These are phyloP conservation scores for Diploscapter pachys DNA, from an alignment of 1,140 invertebrate species.

Conservation along the genomic window DNA sequence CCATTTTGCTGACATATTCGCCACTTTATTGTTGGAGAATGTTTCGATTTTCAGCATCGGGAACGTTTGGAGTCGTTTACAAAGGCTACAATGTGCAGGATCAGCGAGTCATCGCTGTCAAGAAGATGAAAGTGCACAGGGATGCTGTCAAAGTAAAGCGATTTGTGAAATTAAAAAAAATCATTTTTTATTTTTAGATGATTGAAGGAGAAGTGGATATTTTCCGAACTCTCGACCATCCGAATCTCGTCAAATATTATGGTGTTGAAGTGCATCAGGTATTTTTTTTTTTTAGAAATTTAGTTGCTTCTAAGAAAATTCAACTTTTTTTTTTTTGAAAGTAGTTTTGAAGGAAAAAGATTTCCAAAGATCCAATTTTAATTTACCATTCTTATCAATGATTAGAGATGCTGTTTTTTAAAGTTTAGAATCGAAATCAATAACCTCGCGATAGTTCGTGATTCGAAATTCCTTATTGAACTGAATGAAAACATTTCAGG, in stretches of 20 bases:
- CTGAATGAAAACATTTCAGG: slow-evolving; percentile 42
- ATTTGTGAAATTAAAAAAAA: background rate
- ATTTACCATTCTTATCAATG: too few relatives aligned
- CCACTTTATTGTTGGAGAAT: too few relatives aligned
- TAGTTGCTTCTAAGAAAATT: too few relatives aligned
- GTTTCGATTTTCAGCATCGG: slow-evolving; percentile 66
- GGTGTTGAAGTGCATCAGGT: slow-evolving; percentile 75
- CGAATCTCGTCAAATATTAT: slow-evolving; percentile 83
- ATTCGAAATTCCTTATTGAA: too few relatives aligned
- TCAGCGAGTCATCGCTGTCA: slow-evolving; percentile 13
- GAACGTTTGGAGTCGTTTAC: slow-evolving; percentile 65
- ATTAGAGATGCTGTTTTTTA: too few relatives aligned
- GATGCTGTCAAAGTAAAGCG: background rate
- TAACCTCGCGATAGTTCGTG: too few relatives aligned
- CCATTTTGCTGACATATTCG: too few relatives aligned
- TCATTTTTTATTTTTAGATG: slow-evolving; percentile 2
- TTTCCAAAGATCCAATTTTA: too few relatives aligned
- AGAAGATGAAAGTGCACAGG: slow-evolving; percentile 9
- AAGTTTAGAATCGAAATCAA: too few relatives aligned
- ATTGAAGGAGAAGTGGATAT: slow-evolving; percentile 72
- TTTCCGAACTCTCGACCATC: slow-evolving; percentile 73
- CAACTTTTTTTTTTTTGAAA: too few relatives aligned
- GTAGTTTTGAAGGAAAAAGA: too few relatives aligned
- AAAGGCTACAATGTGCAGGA: slow-evolving; percentile 6
- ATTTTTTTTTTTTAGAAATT: background rate